A percentile compares a stretch with the other conserved stretches of the same genome.
phyloP scores from a whole-genome alignment of 2,113 vertebrate genomes.

The Garra rufa region DNA sequence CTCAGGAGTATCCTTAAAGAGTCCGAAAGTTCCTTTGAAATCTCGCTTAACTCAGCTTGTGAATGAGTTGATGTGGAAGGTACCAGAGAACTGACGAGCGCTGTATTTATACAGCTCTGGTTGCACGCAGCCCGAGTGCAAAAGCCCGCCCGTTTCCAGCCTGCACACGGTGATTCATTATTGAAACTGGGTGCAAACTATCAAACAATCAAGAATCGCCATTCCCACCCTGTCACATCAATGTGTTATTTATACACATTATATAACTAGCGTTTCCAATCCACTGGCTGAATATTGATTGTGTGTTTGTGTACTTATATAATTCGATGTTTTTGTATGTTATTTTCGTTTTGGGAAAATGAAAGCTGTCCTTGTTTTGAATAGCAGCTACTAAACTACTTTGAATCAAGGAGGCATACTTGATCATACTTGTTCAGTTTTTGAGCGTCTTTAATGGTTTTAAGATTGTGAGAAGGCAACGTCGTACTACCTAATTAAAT shows the following conservation, averaged over 20 bases:
- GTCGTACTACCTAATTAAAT: neutral
- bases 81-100: fast-evolving
- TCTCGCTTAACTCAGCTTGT: neutral
- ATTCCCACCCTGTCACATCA: neutral
- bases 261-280: neutral
- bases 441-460: neutral
- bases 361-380: neutral
- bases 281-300: neutral
- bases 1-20: neutral
- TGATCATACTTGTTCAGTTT: neutral
- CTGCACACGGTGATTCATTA: constrained; percentile 49
- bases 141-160: constrained; percentile 54
- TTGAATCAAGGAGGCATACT: neutral
- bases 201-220: constrained; percentile 34
- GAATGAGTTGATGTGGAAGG: neutral
- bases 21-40: neutral
- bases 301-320: neutral
- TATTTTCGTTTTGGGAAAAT: neutral
- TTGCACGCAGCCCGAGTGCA: constrained; percentile 69
- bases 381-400: neutral
- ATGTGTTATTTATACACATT: constrained; percentile 3
- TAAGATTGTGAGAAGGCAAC: neutral
- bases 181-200: constrained; percentile 48
- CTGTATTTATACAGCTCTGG: constrained; percentile 66
- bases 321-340: neutral